phyloP scores from a whole-genome alignment of 1,140 invertebrate genomes.

The Bombus vancouverensis region DNA sequence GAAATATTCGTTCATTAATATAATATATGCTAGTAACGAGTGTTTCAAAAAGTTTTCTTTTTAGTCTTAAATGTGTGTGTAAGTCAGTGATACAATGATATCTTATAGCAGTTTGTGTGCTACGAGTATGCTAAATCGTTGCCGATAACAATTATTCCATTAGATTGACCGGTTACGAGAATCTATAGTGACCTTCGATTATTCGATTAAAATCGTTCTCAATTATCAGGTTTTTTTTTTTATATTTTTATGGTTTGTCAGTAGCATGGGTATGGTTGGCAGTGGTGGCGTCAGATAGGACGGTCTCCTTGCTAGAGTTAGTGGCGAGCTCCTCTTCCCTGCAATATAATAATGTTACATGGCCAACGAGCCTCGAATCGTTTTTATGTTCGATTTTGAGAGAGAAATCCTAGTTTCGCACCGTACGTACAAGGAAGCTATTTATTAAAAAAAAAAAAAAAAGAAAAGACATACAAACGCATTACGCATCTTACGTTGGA shows the following conservation, averaged over 20 bases:
- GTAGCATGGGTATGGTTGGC: slow-evolving; percentile 77
- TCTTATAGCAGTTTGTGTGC: slow-evolving; percentile 34
- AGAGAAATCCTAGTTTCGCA: slow-evolving; percentile 57
- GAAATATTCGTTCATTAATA: slow-evolving; percentile 71
- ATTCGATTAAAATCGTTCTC: slow-evolving; percentile 49
- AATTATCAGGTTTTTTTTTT: slow-evolving; percentile 28
- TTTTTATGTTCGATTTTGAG: slow-evolving; percentile 52
- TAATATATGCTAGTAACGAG: slow-evolving; percentile 38
- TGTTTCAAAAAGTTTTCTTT: slow-evolving; percentile 34
- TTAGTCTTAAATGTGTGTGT: slow-evolving; percentile 32
- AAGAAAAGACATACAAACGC: slow-evolving; percentile 1
- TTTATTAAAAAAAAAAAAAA: slow-evolving; percentile 24
- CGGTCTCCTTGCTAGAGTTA: slow-evolving; percentile 81
- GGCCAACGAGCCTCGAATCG: slow-evolving; percentile 71
- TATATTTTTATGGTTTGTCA: slow-evolving; percentile 68
- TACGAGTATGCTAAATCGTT: slow-evolving; percentile 49
- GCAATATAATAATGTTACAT: slow-evolving; percentile 81
- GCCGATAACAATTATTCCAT: slow-evolving; percentile 47
- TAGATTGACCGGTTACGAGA: slow-evolving; percentile 45
- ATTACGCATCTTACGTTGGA: slow-evolving; percentile 42
- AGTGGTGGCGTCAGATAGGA: slow-evolving; percentile 80
- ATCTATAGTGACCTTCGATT: slow-evolving; percentile 33
- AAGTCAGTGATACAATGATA: slow-evolving; percentile 50
- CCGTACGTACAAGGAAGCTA: slow-evolving; percentile 13
- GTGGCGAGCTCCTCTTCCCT: slow-evolving; percentile 81